These are phyloP conservation scores for Bursaphelenchus okinawaensis DNA, from an alignment of 2,888 invertebrate genomes.

Conservation along the genomic window DNA sequence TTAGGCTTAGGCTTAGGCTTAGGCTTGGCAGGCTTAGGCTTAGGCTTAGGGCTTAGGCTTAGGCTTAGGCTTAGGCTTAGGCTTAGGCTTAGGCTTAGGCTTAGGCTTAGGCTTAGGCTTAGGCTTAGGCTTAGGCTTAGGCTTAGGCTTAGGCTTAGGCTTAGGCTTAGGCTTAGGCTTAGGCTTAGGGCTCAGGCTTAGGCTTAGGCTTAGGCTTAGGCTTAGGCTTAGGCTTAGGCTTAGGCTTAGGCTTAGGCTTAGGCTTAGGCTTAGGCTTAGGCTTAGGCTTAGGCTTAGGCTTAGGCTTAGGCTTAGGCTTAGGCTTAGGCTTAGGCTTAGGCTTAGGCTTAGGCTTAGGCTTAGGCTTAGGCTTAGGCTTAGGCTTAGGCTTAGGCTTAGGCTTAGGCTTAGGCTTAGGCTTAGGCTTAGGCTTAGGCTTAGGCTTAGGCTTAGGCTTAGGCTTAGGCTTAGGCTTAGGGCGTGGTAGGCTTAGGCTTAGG, in stretches of 20 bases:
- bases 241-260: background rate
- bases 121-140: background rate
- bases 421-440: conserved; percentile 24
- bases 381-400: background rate
- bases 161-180: background rate
- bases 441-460: conserved; percentile 19
- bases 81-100: background rate
- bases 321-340: background rate
- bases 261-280: background rate
- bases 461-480: conserved; percentile 25
- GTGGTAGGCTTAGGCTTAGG: conserved; percentile 22
- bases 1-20: background rate
- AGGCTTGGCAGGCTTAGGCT: background rate
- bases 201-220: background rate
- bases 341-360: background rate
- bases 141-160: too few species aligned
- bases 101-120: conserved; percentile 10
- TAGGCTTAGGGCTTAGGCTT: background rate
- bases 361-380: background rate
- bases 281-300: background rate
- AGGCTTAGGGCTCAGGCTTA: background rate
- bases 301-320: background rate
- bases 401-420: background rate
- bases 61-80: background rate
- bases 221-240: background rate